Base-by-base conservation (phyloP, 2,113 vertebrate genomes). In the Lampris incognitus region DNA sequence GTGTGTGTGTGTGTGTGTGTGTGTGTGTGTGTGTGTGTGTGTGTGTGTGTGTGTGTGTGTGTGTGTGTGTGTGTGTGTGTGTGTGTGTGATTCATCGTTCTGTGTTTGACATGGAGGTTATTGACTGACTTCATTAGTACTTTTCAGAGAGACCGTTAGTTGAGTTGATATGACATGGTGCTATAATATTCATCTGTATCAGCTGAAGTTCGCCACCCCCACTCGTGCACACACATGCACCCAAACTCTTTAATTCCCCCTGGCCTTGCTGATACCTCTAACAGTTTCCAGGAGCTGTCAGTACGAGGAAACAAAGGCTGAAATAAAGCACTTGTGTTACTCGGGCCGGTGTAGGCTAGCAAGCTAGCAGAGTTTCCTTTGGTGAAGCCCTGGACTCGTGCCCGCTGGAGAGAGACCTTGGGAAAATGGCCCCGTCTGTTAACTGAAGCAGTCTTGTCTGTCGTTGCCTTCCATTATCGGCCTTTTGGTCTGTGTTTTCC, bases 211-310 rank as follows among this genome's bases (percentile, higher is more conserved):
- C 7, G 37, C 66, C 41, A 83, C 66, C 57, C 65, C 60, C 76
- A 54, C 51, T 85, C 63, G 78, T 40, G 42, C 48, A 49, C 59
- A 70, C 54, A 44, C 10, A 54, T 3, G 9, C 50, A 40, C 65
- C 40, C 46, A 6, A 46, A 50, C 24, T 39, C 2, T 4, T 3
- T 13, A 5, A 63, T 40, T 76, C 70, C 51, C 58, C 56, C 39
- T 83, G 72, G 70, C 66, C 58, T 55, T 50, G 64, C 64, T 83
- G 77, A 69, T 74, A 58, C 60, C 51, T 85, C 66, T 83, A 77
- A 83, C 88, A 81, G 84, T 91, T 91, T 90, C 85, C 83, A 83
- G 80, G 60, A 88, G 87, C 76, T 76, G 79, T 86, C 82, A 78
- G 66, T 72, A 3, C 72, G 87, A 89, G 72, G 76, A 90, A 91